Conservation (phyloP, 2,797 vertebrate genomes). For the Scyliorhinus canicula region DNA sequence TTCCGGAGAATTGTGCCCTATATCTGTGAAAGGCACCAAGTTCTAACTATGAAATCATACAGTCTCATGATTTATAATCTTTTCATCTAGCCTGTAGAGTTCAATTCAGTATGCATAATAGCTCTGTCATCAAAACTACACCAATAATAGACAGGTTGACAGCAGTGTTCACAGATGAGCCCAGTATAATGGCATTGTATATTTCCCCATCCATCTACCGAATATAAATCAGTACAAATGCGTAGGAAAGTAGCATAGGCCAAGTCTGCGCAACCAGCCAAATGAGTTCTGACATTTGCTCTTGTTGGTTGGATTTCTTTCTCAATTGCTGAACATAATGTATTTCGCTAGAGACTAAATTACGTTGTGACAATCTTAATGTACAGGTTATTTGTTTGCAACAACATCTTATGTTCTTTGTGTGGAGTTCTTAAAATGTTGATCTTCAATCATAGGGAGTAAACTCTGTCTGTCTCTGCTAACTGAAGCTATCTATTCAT, state of each 20-base stretch:
- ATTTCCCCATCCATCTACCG: neutral
- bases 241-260: neutral
- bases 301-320: neutral
- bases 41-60: neutral
- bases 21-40: neutral
- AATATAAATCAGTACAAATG: neutral
- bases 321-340: neutral
- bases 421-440: too few relatives aligned
- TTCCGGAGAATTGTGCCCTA: too few relatives aligned
- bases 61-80: neutral
- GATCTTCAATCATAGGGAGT: too few relatives aligned
- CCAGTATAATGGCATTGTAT: neutral
- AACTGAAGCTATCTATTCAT: too few relatives aligned
- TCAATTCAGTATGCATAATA: neutral
- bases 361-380: neutral
- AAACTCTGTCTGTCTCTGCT: too few relatives aligned
- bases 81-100: neutral
- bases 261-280: neutral
- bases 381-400: neutral
- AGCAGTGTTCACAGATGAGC: neutral
- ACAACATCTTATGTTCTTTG: too few relatives aligned
- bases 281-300: neutral
- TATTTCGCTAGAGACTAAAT: neutral
- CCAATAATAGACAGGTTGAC: neutral
- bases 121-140: neutral